Evolutionary conservation across 2,113 vertebrate species (phyloP).

Genomic region (Sakesphorus luctuosus): DNA sequence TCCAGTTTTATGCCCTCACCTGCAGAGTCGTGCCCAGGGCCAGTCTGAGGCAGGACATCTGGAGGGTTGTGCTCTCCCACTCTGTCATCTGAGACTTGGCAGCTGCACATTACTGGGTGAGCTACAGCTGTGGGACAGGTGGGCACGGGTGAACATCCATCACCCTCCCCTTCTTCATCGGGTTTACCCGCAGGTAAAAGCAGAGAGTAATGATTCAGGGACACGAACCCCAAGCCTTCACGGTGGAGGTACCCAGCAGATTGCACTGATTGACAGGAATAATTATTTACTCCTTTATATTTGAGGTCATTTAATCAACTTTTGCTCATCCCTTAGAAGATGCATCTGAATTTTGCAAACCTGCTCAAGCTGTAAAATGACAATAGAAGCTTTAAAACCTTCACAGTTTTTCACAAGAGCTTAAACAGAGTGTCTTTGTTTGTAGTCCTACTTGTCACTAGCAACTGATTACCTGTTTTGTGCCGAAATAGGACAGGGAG

Average conservation of each 20-base stretch:
- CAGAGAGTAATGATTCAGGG: neutral
- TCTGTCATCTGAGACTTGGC: neutral
- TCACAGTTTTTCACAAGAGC: neutral
- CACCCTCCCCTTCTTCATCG: fast-evolving
- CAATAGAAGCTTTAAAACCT: neutral
- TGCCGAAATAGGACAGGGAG: neutral
- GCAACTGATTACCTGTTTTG: neutral
- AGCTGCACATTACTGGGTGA: fast-evolving
- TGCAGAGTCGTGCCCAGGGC: neutral
- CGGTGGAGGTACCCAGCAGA: neutral
- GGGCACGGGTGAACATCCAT: neutral
- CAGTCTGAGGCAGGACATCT: neutral
- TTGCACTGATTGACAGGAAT: neutral
- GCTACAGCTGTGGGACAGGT: neutral
- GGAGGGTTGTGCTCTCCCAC: neutral
- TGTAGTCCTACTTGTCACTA: neutral
- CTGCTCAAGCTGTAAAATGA: neutral
- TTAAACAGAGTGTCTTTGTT: neutral
- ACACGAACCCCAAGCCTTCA: neutral
- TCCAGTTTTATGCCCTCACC: neutral
- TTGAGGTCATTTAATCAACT: neutral
- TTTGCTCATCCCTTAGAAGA: neutral
- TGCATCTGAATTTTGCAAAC: fast-evolving
- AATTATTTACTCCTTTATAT: neutral
- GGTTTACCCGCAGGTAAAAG: neutral